Percentiles rank a stretch among this genome's conserved stretches.
phyloP scores from a whole-genome alignment of 2,888 invertebrate genomes.

The Caenorhabditis sp. region DNA sequence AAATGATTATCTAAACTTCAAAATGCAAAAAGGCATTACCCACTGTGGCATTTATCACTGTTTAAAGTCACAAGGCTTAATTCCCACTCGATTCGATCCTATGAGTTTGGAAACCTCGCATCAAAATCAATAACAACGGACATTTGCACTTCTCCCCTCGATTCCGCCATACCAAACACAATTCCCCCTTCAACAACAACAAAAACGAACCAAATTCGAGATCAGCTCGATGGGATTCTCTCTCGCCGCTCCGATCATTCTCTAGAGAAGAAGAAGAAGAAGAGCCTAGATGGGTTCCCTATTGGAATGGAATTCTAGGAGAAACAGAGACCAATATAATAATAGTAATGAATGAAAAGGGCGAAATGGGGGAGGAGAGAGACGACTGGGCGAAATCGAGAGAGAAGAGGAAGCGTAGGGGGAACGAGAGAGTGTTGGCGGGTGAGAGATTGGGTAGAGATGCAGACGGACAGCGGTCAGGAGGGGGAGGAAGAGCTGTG shows the following conservation, averaged over 20 bases:
- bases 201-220: conserved; percentile 37
- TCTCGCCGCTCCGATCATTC: conserved; percentile 49
- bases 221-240: conserved; percentile 41
- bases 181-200: too few species aligned
- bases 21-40: too few species aligned
- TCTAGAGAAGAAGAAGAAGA: neutral
- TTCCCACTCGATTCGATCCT: too few species aligned
- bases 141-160: too few species aligned
- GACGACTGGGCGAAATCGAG: neutral
- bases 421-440: neutral
- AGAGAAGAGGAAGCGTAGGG: neutral
- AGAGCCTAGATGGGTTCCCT: too few species aligned
- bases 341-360: conserved; percentile 37
- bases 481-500: conserved; percentile 14
- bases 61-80: too few species aligned
- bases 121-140: too few species aligned
- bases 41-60: too few species aligned
- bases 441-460: neutral
- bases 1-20: too few species aligned
- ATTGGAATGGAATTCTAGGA: conserved; percentile 22
- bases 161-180: too few species aligned
- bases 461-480: conserved; percentile 18
- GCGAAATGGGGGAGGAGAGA: conserved; percentile 6
- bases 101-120: too few species aligned
- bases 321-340: conserved; percentile 36